phyloP scores from a whole-genome alignment of 2,888 invertebrate species.

The Drosophila peninsularis region DNA sequence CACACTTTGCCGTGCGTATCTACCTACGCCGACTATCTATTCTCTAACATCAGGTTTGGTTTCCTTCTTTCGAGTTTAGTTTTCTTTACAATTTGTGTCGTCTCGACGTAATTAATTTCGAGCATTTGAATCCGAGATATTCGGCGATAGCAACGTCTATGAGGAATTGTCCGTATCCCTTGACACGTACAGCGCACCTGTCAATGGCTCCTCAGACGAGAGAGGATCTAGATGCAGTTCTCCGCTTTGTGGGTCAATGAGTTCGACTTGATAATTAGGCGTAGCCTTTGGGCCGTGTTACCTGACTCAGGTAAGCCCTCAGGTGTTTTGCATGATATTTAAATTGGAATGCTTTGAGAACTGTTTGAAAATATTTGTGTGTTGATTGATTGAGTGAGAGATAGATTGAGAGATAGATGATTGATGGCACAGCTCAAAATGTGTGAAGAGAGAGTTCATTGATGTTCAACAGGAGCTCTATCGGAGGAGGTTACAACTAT shows the following conservation, averaged over 20 bases:
- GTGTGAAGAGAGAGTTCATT: background rate
- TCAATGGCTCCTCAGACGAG: constrained; percentile 35
- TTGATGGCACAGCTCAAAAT: background rate
- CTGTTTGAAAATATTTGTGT: constrained; percentile 1
- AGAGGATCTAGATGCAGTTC: constrained; percentile 17
- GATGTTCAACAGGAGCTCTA: too few species aligned
- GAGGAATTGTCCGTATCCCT: constrained; percentile 38
- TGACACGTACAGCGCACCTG: constrained; percentile 49
- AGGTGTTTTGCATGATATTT: constrained; percentile 5
- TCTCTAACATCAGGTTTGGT: constrained; percentile 47
- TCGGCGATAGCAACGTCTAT: constrained; percentile 54
- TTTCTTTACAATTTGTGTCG: constrained; percentile 19
- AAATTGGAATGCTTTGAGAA: background rate
- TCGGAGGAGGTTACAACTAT: too few species aligned
- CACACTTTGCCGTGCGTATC: constrained; percentile 40
- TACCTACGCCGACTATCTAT: constrained; percentile 53
- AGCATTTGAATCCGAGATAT: constrained; percentile 67
- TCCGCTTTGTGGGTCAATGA: constrained; percentile 65
- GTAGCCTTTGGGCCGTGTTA: constrained; percentile 15
- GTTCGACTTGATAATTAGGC: constrained; percentile 51
- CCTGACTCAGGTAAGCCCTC: background rate
- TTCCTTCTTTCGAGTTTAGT: constrained; percentile 7
- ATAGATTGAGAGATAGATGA: constrained; percentile 2
- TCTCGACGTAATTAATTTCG: constrained; percentile 67
- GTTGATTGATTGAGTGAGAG: constrained; percentile 1